Evolutionary conservation across 2,888 invertebrate species (phyloP).

Genomic region (Acleris emargana): DNA sequence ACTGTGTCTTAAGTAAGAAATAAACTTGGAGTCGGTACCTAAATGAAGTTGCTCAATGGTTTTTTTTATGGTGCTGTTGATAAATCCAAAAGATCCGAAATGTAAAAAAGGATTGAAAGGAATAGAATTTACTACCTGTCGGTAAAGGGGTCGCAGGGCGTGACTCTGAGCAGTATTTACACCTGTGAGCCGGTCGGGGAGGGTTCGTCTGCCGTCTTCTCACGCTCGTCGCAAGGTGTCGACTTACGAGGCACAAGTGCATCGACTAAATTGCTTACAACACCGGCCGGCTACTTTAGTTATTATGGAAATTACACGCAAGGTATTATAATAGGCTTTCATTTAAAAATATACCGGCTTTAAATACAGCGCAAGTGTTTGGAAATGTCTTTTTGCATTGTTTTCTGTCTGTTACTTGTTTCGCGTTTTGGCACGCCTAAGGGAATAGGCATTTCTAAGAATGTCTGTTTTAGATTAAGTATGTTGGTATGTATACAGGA

Average conservation of each 20-base stretch:
- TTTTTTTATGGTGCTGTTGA: not conserved
- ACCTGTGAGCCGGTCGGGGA: slow-evolving; percentile 57
- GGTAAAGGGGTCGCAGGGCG: slow-evolving; percentile 48
- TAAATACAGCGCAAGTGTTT: too few relatives aligned
- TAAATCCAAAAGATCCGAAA: not conserved
- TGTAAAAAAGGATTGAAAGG: not conserved
- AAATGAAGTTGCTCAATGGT: not conserved
- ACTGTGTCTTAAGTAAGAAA: not conserved
- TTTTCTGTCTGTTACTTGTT: too few relatives aligned
- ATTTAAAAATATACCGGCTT: too few relatives aligned
- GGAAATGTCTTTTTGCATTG: too few relatives aligned
- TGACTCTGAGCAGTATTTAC: slow-evolving; percentile 54
- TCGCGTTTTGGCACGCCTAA: too few relatives aligned
- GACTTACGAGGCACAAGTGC: slow-evolving; percentile 45
- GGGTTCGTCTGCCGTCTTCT: slow-evolving; percentile 58
- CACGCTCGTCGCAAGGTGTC: slow-evolving; percentile 56
- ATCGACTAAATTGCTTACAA: slow-evolving; percentile 36
- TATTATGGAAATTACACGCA: slow-evolving; percentile 42
- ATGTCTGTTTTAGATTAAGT: too few relatives aligned
- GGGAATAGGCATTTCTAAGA: too few relatives aligned
- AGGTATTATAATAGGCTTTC: slow-evolving; percentile 1
- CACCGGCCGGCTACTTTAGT: slow-evolving; percentile 38
- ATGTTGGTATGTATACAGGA: too few relatives aligned
- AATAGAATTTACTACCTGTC: slow-evolving; percentile 41
- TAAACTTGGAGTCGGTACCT: not conserved